phyloP scores from a whole-genome alignment of 2,113 vertebrate genomes.

The Myiozetetes cayanensis region DNA sequence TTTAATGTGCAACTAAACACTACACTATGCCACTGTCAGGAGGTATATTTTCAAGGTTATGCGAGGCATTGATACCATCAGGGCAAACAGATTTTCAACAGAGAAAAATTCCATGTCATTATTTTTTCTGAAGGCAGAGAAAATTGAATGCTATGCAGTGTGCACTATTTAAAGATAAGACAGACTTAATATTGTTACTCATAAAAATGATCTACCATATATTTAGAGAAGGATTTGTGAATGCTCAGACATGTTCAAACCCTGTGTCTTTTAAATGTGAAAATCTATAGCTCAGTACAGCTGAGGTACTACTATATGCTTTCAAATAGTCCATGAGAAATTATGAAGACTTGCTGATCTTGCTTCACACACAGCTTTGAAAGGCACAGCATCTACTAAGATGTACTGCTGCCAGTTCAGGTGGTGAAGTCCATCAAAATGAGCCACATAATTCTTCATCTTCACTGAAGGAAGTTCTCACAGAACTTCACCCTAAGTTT shows the following conservation, averaged over 20 bases:
- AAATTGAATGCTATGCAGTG: background rate
- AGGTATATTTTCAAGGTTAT: background rate
- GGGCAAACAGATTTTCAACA: background rate
- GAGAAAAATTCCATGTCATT: background rate
- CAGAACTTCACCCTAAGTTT: background rate
- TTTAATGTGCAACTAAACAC: background rate
- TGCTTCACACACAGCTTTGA: background rate
- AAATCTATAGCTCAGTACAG: background rate
- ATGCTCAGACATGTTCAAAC: background rate
- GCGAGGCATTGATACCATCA: background rate
- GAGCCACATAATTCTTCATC: background rate
- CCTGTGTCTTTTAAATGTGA: background rate
- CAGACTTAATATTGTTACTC: background rate
- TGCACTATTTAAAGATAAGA: background rate
- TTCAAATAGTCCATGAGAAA: background rate
- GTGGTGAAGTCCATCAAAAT: background rate
- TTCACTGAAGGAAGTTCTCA: background rate
- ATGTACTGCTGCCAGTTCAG: background rate
- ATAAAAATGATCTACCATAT: background rate
- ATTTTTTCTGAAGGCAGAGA: background rate
- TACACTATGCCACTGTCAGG: background rate
- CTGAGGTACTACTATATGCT: background rate
- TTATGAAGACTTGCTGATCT: background rate
- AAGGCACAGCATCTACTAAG: background rate
- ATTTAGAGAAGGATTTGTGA: background rate